Conservation (phyloP, 1,140 invertebrate genomes). For the Drosophila albomicans region DNA sequence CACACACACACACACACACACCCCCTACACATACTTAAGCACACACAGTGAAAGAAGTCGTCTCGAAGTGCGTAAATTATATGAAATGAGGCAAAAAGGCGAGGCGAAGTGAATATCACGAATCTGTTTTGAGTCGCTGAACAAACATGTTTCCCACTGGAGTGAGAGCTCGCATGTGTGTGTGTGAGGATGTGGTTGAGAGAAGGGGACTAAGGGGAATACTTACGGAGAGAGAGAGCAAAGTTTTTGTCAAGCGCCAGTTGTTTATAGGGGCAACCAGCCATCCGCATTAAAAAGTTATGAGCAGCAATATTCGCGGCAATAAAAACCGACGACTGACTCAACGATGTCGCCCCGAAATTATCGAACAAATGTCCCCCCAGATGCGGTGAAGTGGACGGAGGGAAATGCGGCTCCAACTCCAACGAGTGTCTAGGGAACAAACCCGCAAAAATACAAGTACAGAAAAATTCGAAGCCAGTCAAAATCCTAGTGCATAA, state of each 20-base stretch:
- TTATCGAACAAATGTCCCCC: conserved; percentile 14
- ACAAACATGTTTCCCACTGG: conserved; percentile 42
- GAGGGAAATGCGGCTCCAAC: background rate
- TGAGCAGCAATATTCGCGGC: conserved; percentile 63
- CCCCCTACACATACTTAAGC: background rate
- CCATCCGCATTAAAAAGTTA: conserved; percentile 59
- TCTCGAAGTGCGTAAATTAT: conserved; percentile 48
- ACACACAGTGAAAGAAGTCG: conserved; percentile 2
- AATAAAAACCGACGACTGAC: conserved; percentile 53
- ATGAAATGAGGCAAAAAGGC: conserved; percentile 32
- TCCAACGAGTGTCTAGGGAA: background rate
- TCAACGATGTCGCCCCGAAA: conserved; percentile 26
- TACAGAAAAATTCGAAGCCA: background rate
- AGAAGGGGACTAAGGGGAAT: background rate
- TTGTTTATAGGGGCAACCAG: conserved; percentile 53
- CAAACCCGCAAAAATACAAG: background rate
- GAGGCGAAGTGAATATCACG: conserved; percentile 38
- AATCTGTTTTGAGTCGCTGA: conserved; percentile 33
- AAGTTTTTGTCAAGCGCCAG: conserved; percentile 45
- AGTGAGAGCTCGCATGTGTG: conserved; percentile 3
- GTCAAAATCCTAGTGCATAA: background rate
- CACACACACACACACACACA: conserved; percentile 8
- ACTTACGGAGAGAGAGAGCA: background rate
- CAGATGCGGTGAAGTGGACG: no score
- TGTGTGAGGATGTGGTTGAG: conserved; percentile 4